Evolutionary conservation across 2,797 vertebrate species (phyloP), one percentile per base, ranked within the genome.

Genomic region (Gymnothorax reevesii): DNA sequence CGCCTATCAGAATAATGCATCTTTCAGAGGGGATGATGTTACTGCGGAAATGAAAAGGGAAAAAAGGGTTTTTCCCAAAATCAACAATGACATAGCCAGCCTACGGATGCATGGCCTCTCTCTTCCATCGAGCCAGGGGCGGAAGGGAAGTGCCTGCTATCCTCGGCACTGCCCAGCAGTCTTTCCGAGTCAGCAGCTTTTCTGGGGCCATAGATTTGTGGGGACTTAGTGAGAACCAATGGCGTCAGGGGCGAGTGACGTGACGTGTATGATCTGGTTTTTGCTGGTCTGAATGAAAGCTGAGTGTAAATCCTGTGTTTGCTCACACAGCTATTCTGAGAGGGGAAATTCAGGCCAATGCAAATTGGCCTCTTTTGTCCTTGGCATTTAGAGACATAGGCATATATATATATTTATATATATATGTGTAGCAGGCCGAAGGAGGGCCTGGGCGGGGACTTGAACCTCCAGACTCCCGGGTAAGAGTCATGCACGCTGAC

Each of bases 21-120:
- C 86, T 79, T 69, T 87, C 42, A 52, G 83, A 79, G 25, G 57
- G 54, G 57, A 82, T 80, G 75, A 86, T 82, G 54, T 54, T 52
- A 86, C 77, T 66, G 42, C 59, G 77, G 27, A 49, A 57, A 52
- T 55, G 54, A 77, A 57, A 85, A 73, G 54, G 27, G 12, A 42
- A 57, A 75, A 49, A 82, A 86, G 20, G 73, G 15, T 42, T 52
- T 88, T 83, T 86, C 69, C 59, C 49, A 79, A 60, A 52, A 59
- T 42, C 82, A 88, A 86, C 71, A 88, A 83, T 42, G 80, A 64
- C 69, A 57, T 13, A 25, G 80, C 64, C 84, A 83, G 83, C 15
- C 59, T 5, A 57, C 25, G 69, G 42, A 60, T 57, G 55, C 52
- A 15, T 12, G n/a, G 73, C 22, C 52, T 15, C 49, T 20, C 17